Base-by-base conservation (phyloP, 2,797 vertebrate species). In the Pygocentrus nattereri region DNA sequence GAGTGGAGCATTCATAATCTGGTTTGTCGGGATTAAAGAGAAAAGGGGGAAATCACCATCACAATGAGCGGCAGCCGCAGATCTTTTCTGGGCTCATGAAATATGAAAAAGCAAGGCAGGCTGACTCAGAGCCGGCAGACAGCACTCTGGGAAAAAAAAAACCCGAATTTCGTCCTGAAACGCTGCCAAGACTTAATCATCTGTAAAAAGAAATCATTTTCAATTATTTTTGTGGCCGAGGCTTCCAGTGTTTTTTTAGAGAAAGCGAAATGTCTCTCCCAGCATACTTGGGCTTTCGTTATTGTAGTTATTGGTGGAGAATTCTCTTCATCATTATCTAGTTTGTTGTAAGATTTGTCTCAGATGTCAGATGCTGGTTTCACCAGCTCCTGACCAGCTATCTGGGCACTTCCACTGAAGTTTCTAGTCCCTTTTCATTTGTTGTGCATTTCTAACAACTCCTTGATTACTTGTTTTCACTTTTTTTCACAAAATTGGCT, bases 21-120 rank as follows among this genome's bases (percentile, higher is more conserved):
- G 88, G 87, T 87, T 90, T 88, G 87, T 86, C 71, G 75, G 85
- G 87, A 90, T 90, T 89, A 88, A 84, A 88, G 78, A 86, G 86
- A 88, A 85, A 85, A 77, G 70, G 83, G 73, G 75, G 75, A 90
- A 89, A 89, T 89, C 87, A 88, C 80, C 88, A 90, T 90, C 85
- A 90, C 88, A 90, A 89, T 90, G 82, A 82, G 27, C 58, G 54
- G 81, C 61, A 79, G 80, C 67, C 70, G 23, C 78, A 61, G 52
- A 81, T 86, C 82, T 86, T 83, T 87, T 74, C 75, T 74, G 79
- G 69, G 80, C 85, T 88, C 86, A 84, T 88, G 83, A 88, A 87
- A 87, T 86, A 85, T 86, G 84, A 90, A 85, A 84, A 80, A 68
- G 68, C 69, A 72, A 87, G 49, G 49, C 70, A 67, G 81, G 44